Evolutionary conservation across 1,140 invertebrate genomes (phyloP), one percentile per base, ranked within the genome.

Genomic region (Bursaphelenchus mucronatus): DNA sequence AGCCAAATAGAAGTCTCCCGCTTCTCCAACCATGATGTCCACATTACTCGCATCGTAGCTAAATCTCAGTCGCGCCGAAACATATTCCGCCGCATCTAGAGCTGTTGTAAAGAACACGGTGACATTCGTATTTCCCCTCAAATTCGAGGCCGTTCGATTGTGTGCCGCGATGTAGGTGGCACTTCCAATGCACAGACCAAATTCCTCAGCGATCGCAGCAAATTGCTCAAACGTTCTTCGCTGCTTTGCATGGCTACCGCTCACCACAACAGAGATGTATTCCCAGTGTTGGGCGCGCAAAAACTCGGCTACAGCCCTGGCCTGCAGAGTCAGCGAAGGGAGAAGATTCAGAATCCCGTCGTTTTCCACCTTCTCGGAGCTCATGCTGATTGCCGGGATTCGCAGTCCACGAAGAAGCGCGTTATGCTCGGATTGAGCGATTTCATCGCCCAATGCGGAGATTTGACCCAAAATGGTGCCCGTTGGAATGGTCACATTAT

Each of bases 11-110:
- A 75, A 79, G 47, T 79, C 70, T 61, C 80, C 75, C 49, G 76
- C 73, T 13, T 80, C 76, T 45, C 76, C 76, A 39, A 79, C 65
- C 61, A 79, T 65, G 10, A 79, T 63, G 45, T 79, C 67, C 11
- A 79, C 67, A 51, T 15, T 17, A 17, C 39, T 47, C 40, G 21
- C 40, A 13, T 47, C 51, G 44, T 41, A 47, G 15, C 46, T 67
- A 50, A 47, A 51, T 10, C 64, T 63, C 17, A 70, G 46, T 7
- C 67, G 68, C 19, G 45, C 46, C 9, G 54, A 43, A n/a, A 79
- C 49, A 64, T 71, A 79, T 10, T 65, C 64, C 7, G 75, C 71
- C 21, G 76, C 70, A 61, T 76, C 57, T 39, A 63, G 53, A 17
- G 73, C 64, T n/a, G 73, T 70, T 10, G 76, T 62, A 56, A 77